These are phyloP conservation scores for Hypsopygia costalis DNA, from an alignment of 2,888 invertebrate species.

Conservation along the genomic window DNA sequence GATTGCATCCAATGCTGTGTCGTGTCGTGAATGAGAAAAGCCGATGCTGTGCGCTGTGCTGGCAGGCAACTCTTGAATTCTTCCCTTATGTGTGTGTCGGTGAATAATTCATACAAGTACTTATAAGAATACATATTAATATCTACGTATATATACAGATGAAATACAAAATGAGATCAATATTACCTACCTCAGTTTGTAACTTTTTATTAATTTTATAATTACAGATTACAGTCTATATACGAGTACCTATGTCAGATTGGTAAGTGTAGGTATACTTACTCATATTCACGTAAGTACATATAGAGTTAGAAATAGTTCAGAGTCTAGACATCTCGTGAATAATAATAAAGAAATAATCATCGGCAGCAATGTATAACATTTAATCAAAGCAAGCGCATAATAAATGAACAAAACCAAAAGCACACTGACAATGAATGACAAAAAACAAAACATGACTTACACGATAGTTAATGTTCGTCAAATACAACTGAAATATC, in stretches of 20 bases:
- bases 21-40: slow-evolving; percentile 44
- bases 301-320: slow-evolving; percentile 9
- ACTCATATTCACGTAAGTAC: slow-evolving; percentile 4
- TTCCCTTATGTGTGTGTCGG: not conserved
- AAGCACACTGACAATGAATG: slow-evolving; percentile 79
- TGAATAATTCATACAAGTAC: too few species aligned
- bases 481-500: slow-evolving; percentile 68
- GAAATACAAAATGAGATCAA: too few species aligned
- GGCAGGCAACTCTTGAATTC: slow-evolving; percentile 16
- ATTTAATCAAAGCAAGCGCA: slow-evolving; percentile 70
- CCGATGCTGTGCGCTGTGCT: slow-evolving; percentile 44
- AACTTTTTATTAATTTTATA: too few species aligned
- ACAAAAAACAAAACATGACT: slow-evolving; percentile 79
- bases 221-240: too few species aligned
- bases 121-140: too few species aligned
- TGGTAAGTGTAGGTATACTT: not conserved
- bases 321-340: slow-evolving; percentile 2
- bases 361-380: slow-evolving; percentile 27
- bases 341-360: slow-evolving; percentile 22
- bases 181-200: too few species aligned
- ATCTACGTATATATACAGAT: too few species aligned
- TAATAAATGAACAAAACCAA: slow-evolving; percentile 56
- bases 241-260: too few species aligned
- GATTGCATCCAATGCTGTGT: slow-evolving; percentile 16
- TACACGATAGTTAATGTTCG: slow-evolving; percentile 74